Conservation (phyloP, 2,888 invertebrate species). For the Machimus rusticus region DNA sequence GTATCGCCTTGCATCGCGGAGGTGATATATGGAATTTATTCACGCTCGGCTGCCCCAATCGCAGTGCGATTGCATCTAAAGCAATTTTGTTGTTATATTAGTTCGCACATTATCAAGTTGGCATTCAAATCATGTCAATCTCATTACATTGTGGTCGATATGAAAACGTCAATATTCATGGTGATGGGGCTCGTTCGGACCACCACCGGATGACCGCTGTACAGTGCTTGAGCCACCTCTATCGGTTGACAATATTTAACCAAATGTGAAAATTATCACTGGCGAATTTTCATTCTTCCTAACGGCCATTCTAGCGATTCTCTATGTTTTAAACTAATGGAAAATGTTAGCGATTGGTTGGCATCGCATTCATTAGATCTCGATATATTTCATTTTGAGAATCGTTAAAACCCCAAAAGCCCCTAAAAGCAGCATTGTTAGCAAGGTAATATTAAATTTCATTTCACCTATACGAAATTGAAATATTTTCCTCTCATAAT, state of each 20-base stretch:
- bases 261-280: background rate
- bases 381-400: background rate
- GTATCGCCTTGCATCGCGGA: background rate
- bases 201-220: background rate
- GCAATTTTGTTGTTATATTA: background rate
- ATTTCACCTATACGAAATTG: background rate
- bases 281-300: background rate
- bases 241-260: background rate
- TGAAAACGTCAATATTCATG: background rate
- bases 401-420: background rate
- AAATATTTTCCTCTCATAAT: background rate
- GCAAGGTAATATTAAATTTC: background rate
- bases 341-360: background rate
- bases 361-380: background rate
- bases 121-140: slow-evolving; percentile 15
- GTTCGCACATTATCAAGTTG: slow-evolving; percentile 6
- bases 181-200: background rate
- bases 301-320: background rate
- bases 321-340: background rate
- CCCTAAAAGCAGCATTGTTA: background rate
- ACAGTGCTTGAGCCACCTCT: background rate
- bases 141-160: background rate
- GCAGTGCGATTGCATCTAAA: background rate
- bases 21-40: background rate
- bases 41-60: background rate